Evolutionary conservation across 2,113 vertebrate genomes (phyloP), one percentile per base, ranked within the genome.

Genomic region (Holacanthus passer): DNA sequence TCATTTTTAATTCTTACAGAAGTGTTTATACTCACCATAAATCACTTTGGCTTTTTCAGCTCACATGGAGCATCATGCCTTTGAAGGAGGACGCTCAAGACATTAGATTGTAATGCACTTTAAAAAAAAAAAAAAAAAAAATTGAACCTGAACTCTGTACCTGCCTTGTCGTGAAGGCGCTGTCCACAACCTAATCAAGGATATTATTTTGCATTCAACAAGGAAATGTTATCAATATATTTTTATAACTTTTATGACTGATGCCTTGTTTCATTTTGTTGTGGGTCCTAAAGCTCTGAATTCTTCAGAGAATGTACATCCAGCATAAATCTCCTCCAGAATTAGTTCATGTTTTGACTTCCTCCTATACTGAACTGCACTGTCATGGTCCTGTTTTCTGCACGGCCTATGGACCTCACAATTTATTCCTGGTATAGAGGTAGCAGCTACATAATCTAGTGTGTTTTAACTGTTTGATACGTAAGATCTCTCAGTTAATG

Each of bases 41-140:
- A 39, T 78, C 85, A 0, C 68, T 91, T 92, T 87, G 94, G 59
- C 27, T 94, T 77, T 95, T 94, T 79, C 95, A 99, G 98, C 97
- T 89, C 97, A 99, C 93, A 96, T 96, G 96, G 97, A 99, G 56
- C 97, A 99, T 94, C 97, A 95, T 77, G 98, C 98, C 92, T 99
- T 99, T 95, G 98, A 99, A 97, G 97, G 97, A 91, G 96, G 95
- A 88, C 94, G 92, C 89, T 96, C 96, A 91, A 96, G 96, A 91
- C 96, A 95, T 93, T 97, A 96, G 96, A 93, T 53, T 27, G 53
- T 41, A 27, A 72, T 14, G 76, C 83, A 55, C 77, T 80, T 90
- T n/a, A n/a, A n/a, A n/a, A n/a, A n/a, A n/a, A n/a, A n/a, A n/a
- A n/a, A n/a, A n/a, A n/a, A n/a, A n/a, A n/a, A n/a, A n/a, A n/a